phyloP scores from a whole-genome alignment of 2,888 invertebrate species.

The Euclidia mi region DNA sequence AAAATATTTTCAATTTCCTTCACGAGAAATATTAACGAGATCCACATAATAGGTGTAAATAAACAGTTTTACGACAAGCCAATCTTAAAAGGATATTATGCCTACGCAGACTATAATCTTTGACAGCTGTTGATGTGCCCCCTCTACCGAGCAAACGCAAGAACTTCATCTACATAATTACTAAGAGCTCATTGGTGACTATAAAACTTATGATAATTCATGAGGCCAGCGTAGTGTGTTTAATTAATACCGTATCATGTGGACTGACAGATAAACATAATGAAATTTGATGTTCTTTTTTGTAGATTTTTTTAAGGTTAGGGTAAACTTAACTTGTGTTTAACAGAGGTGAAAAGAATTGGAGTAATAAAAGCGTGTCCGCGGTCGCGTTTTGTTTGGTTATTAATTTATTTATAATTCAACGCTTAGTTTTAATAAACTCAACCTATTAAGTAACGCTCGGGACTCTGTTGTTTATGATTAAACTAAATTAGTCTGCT shows the following conservation, averaged over 20 bases:
- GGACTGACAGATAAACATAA: constrained; percentile 86
- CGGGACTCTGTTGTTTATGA: background rate
- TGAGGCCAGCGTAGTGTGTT: constrained; percentile 76
- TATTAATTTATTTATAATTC: constrained; percentile 39
- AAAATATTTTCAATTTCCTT: no score
- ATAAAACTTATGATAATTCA: constrained; percentile 88
- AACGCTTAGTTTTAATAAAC: constrained; percentile 27
- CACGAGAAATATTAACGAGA: no score
- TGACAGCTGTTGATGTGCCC: constrained; percentile 57
- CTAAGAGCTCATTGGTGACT: constrained; percentile 89
- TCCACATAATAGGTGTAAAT: no score
- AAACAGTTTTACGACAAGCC: background rate
- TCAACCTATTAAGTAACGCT: constrained; percentile 23
- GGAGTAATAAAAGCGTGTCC: constrained; percentile 55
- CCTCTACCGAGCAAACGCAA: constrained; percentile 73
- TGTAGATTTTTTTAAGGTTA: constrained; percentile 40
- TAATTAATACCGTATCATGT: constrained; percentile 88
- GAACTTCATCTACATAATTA: constrained; percentile 88
- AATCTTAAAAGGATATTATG: constrained; percentile 7
- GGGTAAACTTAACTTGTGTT: constrained; percentile 57
- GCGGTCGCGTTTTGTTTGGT: constrained; percentile 33
- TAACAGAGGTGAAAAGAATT: constrained; percentile 58
- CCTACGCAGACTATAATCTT: constrained; percentile 59
- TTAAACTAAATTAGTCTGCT: no score
- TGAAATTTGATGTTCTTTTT: constrained; percentile 70